phyloP scores from a whole-genome alignment of 2,888 invertebrate genomes.

The Drosophila anceps region DNA sequence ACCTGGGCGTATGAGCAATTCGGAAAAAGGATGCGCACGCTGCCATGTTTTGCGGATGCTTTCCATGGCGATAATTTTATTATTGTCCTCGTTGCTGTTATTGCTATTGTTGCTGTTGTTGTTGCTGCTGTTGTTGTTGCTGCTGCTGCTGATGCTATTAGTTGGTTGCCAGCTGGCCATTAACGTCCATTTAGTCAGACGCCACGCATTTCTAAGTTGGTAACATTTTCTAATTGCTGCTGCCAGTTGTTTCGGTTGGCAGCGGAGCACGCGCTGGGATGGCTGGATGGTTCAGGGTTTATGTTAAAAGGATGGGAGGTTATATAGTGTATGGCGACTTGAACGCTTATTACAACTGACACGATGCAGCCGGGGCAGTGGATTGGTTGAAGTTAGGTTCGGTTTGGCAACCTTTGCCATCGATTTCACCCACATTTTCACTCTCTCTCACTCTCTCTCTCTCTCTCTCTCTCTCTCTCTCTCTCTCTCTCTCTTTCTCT shows the following conservation, averaged over 20 bases:
- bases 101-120: conserved; percentile 34
- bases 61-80: conserved; percentile 73
- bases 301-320: background rate
- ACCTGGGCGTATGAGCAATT: conserved; percentile 79
- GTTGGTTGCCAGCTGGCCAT: conserved; percentile 79
- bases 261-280: background rate
- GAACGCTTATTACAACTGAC: conserved; percentile 77
- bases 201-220: conserved; percentile 80
- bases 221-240: conserved; percentile 78
- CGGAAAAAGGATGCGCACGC: conserved; percentile 40
- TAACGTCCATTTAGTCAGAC: conserved; percentile 79
- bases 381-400: background rate
- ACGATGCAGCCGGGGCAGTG: conserved; percentile 22
- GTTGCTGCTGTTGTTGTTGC: conserved; percentile 46
- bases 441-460: no score
- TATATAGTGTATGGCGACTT: conserved; percentile 41
- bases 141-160: conserved; percentile 67
- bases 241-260: conserved; percentile 60
- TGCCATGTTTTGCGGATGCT: conserved; percentile 26
- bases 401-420: conserved; percentile 44
- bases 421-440: conserved; percentile 61
- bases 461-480: no score
- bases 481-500: no score
- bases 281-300: background rate
- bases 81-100: conserved; percentile 51